Evolutionary conservation across 2,888 invertebrate genomes (phyloP).

Genomic region (Tetragnatha montana): DNA sequence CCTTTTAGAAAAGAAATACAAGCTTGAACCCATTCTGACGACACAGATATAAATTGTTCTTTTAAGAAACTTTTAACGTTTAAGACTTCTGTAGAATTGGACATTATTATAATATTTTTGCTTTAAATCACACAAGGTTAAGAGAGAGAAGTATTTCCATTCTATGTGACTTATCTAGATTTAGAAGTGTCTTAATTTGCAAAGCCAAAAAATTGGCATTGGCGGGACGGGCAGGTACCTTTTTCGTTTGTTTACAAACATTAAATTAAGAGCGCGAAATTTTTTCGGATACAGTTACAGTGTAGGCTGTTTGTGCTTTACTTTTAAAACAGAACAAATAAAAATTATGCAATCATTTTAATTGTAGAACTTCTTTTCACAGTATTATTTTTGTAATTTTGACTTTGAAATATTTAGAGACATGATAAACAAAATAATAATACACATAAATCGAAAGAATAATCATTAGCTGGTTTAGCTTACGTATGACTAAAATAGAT

Average conservation of each 20-base stretch:
- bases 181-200: too few species aligned
- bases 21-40: constrained; percentile 62
- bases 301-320: not conserved
- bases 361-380: too few species aligned
- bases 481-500: too few species aligned
- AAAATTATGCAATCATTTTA: too few species aligned
- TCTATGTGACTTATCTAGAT: too few species aligned
- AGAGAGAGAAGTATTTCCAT: too few species aligned
- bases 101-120: constrained; percentile 24
- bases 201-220: not conserved
- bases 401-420: too few species aligned
- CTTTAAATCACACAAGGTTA: not conserved
- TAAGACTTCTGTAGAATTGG: constrained; percentile 36
- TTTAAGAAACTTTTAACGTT: constrained; percentile 56
- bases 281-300: constrained; percentile 8
- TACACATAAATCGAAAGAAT: too few species aligned
- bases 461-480: too few species aligned
- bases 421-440: too few species aligned
- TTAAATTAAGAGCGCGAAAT: not conserved
- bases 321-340: not conserved
- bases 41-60: constrained; percentile 40
- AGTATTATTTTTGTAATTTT: too few species aligned
- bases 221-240: not conserved
- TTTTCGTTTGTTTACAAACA: not conserved
- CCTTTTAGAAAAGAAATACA: constrained; percentile 55